Percentiles rank a stretch among this genome's conserved stretches.
phyloP scores from a whole-genome alignment of 2,888 invertebrate species.

The Alcis repandata region DNA sequence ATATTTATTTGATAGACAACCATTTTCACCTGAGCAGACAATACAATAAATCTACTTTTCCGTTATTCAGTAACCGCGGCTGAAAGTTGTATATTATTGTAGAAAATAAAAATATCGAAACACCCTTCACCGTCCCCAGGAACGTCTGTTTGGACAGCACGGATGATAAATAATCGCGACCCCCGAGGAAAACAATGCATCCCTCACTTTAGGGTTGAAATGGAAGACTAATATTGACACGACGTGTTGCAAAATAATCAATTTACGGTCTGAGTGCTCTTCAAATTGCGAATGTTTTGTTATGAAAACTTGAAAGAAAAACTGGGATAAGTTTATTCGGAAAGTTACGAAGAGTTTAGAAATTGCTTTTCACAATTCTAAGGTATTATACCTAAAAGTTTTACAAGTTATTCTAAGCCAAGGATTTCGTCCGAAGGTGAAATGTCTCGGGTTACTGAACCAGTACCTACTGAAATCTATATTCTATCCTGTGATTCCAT shows the following conservation, averaged over 20 bases:
- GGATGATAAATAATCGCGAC: slow-evolving; percentile 63
- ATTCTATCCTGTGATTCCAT: not conserved
- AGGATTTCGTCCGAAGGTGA: too few species aligned
- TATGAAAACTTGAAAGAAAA: not conserved
- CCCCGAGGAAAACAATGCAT: slow-evolving; percentile 54
- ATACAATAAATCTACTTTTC: slow-evolving; percentile 36
- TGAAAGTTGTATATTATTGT: slow-evolving; percentile 18
- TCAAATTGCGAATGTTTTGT: not conserved
- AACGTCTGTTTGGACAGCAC: slow-evolving; percentile 60
- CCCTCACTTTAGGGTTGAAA: slow-evolving; percentile 39
- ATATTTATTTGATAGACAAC: slow-evolving; percentile 28
- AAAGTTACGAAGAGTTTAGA: not conserved
- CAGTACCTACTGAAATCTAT: slow-evolving; percentile 1
- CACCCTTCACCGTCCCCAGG: slow-evolving; percentile 41
- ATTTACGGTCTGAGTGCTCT: slow-evolving; percentile 8
- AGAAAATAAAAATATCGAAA: slow-evolving; percentile 38
- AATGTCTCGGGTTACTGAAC: too few species aligned
- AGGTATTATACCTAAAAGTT: too few species aligned
- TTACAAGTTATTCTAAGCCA: too few species aligned
- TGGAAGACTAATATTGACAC: slow-evolving; percentile 43
- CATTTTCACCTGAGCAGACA: slow-evolving; percentile 26
- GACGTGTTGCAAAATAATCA: slow-evolving; percentile 22
- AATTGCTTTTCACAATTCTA: too few species aligned
- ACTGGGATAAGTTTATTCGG: not conserved
- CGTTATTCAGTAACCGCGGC: slow-evolving; percentile 37